Evolutionary conservation across 1,140 invertebrate genomes (phyloP).

Genomic region (Pseudoatta argentina): DNA sequence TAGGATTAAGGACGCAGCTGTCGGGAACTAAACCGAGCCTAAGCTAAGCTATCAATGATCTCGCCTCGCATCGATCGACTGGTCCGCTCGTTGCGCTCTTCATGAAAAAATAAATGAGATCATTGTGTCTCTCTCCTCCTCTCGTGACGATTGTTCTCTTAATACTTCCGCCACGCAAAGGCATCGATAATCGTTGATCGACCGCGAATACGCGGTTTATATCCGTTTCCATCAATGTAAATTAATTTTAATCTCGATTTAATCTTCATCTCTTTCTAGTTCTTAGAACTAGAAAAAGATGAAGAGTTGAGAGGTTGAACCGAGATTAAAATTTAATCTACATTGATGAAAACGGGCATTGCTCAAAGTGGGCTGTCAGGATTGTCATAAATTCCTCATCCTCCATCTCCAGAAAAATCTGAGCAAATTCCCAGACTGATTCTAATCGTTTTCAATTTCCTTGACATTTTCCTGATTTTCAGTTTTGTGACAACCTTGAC

Average conservation of each 20-base stretch:
- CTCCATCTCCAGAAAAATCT: no score
- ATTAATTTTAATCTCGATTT: no score
- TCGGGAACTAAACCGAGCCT: slow-evolving; percentile 37
- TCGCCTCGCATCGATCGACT: slow-evolving; percentile 9
- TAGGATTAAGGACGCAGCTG: slow-evolving; percentile 24
- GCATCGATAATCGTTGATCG: slow-evolving; percentile 75
- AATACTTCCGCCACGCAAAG: slow-evolving; percentile 59
- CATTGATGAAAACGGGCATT: no score
- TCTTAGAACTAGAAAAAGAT: no score
- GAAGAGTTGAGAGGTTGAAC: no score
- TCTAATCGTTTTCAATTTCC: no score
- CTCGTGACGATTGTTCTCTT: background rate
- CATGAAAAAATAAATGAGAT: slow-evolving; percentile 75
- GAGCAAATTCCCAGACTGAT: no score
- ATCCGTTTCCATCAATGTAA: background rate
- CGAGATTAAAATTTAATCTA: no score
- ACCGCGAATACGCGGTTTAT: slow-evolving; percentile 39
- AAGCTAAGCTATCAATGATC: slow-evolving; percentile 32
- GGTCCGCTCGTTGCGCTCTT: slow-evolving; percentile 32
- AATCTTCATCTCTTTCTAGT: no score
- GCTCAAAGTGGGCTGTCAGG: slow-evolving; percentile 38
- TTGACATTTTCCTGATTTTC: no score
- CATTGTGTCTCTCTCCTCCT: slow-evolving; percentile 62
- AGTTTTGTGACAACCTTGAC: background rate
- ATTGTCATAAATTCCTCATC: no score